A percentile compares a stretch with the other conserved stretches of the same genome.
These are phyloP conservation scores for Cephus rjabovi DNA, from an alignment of 2,888 invertebrate genomes.

Conservation along the genomic window DNA sequence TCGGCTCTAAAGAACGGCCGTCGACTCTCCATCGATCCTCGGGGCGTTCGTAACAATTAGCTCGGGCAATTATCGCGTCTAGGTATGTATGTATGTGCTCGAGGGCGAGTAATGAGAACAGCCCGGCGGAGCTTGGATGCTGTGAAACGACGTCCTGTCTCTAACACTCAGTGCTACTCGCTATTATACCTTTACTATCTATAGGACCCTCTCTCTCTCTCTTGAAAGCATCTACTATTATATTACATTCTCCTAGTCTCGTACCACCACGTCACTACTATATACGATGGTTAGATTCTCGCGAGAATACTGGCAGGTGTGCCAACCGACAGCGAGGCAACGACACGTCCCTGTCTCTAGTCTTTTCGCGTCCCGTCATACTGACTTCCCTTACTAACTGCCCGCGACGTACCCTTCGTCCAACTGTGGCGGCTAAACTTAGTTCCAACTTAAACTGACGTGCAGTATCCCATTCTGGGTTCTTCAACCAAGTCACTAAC, in stretches of 20 bases:
- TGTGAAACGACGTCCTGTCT: background rate
- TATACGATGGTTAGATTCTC: background rate
- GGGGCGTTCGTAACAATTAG: background rate
- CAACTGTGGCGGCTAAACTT: conserved; percentile 36
- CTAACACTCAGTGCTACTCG: background rate
- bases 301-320: conserved; percentile 58
- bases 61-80: background rate
- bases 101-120: background rate
- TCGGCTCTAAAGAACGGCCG: background rate
- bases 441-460: conserved; percentile 36
- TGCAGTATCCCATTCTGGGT: background rate
- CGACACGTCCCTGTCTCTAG: conserved; percentile 41
- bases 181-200: background rate
- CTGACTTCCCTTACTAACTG: conserved; percentile 33
- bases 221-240: background rate
- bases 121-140: background rate
- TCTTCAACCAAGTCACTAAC: background rate
- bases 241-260: background rate
- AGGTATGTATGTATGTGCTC: background rate
- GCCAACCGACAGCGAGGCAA: conserved; percentile 48
- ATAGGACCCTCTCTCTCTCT: conserved; percentile 14
- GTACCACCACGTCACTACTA: background rate
- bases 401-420: conserved; percentile 36
- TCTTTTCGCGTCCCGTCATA: conserved; percentile 40
- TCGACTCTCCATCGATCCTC: background rate